These are phyloP conservation scores for Heliothis virescens DNA, from an alignment of 1,140 invertebrate genomes.

Conservation along the genomic window DNA sequence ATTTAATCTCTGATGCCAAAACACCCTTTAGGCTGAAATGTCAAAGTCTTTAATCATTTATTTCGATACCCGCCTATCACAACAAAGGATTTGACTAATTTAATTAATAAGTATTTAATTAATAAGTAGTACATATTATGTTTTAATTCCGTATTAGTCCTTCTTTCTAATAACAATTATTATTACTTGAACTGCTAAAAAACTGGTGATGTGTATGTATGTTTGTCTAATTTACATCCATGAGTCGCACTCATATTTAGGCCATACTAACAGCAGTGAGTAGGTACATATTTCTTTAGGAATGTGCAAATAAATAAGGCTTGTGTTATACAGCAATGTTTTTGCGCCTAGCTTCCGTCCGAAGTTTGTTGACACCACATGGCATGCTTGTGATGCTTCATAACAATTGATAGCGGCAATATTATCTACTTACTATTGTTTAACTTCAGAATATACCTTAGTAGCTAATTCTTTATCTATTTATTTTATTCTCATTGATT, in stretches of 20 bases:
- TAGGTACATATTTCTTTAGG: conserved; percentile 17
- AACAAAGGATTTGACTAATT: not conserved
- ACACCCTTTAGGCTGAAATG: not conserved
- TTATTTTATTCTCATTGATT: too few relatives aligned
- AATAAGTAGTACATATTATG: not conserved
- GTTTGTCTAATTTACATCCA: not conserved
- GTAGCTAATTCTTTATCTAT: too few relatives aligned
- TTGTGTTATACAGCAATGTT: not conserved
- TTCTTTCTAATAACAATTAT: not conserved
- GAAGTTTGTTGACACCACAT: conserved; percentile 1
- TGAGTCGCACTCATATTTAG: conserved; percentile 5
- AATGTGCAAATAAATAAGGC: conserved; percentile 12
- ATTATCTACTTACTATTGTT: not conserved
- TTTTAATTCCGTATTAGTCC: too few relatives aligned
- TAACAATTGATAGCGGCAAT: not conserved
- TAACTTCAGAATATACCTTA: not conserved
- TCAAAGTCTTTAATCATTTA: not conserved
- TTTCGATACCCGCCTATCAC: not conserved
- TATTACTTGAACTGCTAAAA: not conserved
- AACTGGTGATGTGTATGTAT: conserved; percentile 5
- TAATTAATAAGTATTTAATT: not conserved
- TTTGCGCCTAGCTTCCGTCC: not conserved
- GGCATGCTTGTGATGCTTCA: not conserved
- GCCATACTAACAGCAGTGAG: not conserved
- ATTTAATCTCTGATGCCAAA: not conserved